Base-by-base conservation (phyloP, 2,888 invertebrate species). In the Sinopyrophorus schimmeli region DNA sequence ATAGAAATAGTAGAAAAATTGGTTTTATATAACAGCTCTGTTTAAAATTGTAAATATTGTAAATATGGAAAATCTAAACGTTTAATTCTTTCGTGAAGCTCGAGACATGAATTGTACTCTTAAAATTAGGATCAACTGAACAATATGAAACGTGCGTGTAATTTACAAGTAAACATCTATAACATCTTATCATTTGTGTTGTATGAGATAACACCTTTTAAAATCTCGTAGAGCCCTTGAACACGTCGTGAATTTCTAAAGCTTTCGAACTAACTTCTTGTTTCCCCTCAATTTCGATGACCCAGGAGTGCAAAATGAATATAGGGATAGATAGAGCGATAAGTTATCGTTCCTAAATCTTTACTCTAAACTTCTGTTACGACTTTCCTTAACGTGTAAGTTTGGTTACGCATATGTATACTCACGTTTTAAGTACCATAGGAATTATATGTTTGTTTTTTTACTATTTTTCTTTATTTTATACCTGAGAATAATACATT, bases 131-230 rank as follows among this genome's bases (percentile, higher is more conserved):
- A 40, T 40, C 40, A 35, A 42, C 17, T 18, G 26, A 24, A 49
- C 44, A 50, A 50, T 50, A 46, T 39, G 44, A 50, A 50, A 50
- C 50, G 50, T 50, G 50, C 50, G 44, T 40, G 50, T 50, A 50
- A 50, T 50, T 40, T 50, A 46, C 30, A 26, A 50, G 35, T 26
- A 44, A 44, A 54, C 54, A 53, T 56, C 51, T 49, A 47, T 56
- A 57, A 35, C 43, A 58, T 58, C 59, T 54, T 55, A 57, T 57
- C 56, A 54, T 59, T 58, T 59, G 55, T 57, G 55, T 57, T 59
- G 53, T 55, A 57, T 55, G 54, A 59, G 59, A 59, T 59, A 59
- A 59, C 56, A 53, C 55, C 59, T 47, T 54, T 47, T 50, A 53
- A 57, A 57, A 52, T 54, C 54, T 49, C 43, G 53, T 51, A 53